Conservation (phyloP, 2,888 invertebrate genomes). For the Cantharis flavilabris region DNA sequence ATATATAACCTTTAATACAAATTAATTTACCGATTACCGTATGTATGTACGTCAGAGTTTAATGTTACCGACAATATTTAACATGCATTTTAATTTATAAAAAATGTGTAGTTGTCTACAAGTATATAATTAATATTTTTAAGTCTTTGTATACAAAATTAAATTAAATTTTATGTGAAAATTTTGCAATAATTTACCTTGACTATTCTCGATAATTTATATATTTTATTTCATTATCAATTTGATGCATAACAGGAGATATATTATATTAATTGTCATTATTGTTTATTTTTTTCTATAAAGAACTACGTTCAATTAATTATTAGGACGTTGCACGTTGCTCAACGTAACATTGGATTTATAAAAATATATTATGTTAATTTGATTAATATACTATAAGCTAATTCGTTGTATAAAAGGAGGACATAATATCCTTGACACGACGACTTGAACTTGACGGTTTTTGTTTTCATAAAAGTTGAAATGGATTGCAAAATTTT, state of each 20-base stretch:
- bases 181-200: neutral
- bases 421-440: neutral
- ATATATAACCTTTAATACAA: neutral
- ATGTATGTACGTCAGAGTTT: neutral
- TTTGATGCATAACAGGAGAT: neutral
- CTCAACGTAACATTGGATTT: neutral
- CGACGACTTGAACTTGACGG: neutral
- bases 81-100: neutral
- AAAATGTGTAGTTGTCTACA: neutral
- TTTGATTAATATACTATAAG: neutral
- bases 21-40: neutral
- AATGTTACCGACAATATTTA: neutral
- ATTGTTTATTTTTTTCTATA: neutral
- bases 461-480: neutral
- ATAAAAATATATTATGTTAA: neutral
- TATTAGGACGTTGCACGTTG: neutral
- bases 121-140: neutral
- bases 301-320: neutral
- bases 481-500: neutral
- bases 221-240: neutral
- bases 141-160: neutral
- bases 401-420: neutral
- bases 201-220: neutral
- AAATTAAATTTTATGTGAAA: neutral
- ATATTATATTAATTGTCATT: neutral